Conservation (phyloP, 1,140 invertebrate species). For the Platyscapa corneri region DNA sequence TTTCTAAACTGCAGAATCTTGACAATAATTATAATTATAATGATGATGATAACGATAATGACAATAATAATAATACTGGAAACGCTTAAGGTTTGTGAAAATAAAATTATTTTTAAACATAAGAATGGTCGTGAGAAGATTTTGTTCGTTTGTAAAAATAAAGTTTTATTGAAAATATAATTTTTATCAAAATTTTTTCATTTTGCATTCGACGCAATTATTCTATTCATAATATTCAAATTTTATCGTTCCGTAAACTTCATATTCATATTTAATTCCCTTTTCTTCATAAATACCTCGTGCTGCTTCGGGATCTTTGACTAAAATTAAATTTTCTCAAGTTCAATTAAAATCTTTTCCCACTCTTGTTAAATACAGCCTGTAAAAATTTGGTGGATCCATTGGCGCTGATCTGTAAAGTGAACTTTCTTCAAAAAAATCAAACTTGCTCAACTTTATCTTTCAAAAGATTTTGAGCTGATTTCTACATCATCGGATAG, state of each 20-base stretch:
- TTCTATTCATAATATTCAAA: neutral
- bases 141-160: constrained; percentile 35
- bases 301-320: constrained; percentile 76
- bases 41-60: too few species aligned
- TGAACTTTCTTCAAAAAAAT: constrained; percentile 88
- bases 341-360: constrained; percentile 85
- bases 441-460: constrained; percentile 86
- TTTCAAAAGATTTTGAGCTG: constrained; percentile 74
- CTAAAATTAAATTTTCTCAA: constrained; percentile 74
- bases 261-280: constrained; percentile 81
- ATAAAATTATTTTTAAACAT: too few species aligned
- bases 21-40: too few species aligned
- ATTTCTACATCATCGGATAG: constrained; percentile 80
- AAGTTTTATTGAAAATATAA: constrained; percentile 52
- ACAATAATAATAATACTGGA: too few species aligned
- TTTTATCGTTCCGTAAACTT: constrained; percentile 80
- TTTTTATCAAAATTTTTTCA: constrained; percentile 7
- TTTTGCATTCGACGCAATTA: neutral
- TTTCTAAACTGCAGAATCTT: too few species aligned
- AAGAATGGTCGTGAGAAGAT: too few species aligned
- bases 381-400: constrained; percentile 80
- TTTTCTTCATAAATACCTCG: constrained; percentile 83
- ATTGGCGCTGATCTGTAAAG: constrained; percentile 89
- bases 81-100: too few species aligned
- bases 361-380: constrained; percentile 92